Conservation (phyloP, 2,888 invertebrate genomes). For the Sarcophaga rosellei region DNA sequence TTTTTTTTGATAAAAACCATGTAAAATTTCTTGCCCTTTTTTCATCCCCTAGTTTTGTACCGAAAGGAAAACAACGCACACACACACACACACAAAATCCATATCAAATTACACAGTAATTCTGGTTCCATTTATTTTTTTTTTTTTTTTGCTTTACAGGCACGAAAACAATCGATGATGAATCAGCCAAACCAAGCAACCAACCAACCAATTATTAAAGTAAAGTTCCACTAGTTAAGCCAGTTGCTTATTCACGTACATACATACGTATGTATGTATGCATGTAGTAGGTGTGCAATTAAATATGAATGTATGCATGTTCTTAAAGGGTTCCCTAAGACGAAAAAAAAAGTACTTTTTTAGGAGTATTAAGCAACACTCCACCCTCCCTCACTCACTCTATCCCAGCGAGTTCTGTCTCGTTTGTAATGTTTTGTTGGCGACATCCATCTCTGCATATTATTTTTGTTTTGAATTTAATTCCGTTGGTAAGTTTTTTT, state of each 20-base stretch:
- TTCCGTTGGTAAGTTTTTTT: slow-evolving; percentile 41
- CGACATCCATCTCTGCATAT: slow-evolving; percentile 10
- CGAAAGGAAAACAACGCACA: background rate
- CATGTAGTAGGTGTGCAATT: too few species aligned
- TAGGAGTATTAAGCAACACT: background rate
- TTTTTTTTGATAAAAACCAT: too few species aligned
- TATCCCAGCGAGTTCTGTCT: too few species aligned
- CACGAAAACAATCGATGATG: background rate
- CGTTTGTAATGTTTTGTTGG: background rate
- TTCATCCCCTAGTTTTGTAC: background rate
- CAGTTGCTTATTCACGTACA: background rate
- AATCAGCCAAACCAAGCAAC: background rate
- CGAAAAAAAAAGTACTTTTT: background rate
- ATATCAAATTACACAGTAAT: background rate
- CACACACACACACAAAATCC: background rate
- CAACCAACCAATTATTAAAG: background rate
- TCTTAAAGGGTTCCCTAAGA: background rate
- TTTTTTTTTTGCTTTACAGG: too few species aligned
- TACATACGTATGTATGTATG: background rate
- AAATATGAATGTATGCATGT: background rate
- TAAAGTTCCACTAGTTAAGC: background rate
- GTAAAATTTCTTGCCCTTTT: background rate
- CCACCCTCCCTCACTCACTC: background rate
- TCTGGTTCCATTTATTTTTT: background rate
- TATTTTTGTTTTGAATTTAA: slow-evolving; percentile 11